phyloP scores from a whole-genome alignment of 1,140 invertebrate genomes.

The Spodoptera litura region DNA sequence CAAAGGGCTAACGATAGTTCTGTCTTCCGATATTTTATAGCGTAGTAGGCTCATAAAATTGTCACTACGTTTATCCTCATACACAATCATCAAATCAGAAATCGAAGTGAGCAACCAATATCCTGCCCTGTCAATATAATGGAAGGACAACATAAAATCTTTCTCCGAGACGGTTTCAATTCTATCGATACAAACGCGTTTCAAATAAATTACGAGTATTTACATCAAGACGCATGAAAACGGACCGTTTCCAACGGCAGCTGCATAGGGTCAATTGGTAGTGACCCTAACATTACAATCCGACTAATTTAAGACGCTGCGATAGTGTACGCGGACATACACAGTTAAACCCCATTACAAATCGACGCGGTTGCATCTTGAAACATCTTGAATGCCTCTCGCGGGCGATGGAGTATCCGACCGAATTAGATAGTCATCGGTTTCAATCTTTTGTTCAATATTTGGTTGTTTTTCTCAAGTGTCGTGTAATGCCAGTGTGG shows the following conservation, averaged over 20 bases:
- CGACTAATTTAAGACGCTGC: conserved; percentile 62
- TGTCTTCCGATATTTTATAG: too few species aligned
- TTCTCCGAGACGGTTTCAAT: neutral
- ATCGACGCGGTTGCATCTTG: conserved; percentile 34
- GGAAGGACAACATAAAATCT: neutral
- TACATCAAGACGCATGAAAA: conserved; percentile 58
- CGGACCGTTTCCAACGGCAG: conserved; percentile 69
- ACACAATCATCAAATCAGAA: neutral
- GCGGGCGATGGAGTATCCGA: conserved; percentile 27
- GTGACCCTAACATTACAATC: conserved; percentile 75
- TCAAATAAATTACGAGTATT: conserved; percentile 46
- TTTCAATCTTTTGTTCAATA: conserved; percentile 34
- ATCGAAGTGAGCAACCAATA: neutral
- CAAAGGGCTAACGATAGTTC: too few species aligned
- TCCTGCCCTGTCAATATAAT: neutral
- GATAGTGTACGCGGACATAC: conserved; percentile 15
- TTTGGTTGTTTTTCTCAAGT: conserved; percentile 30
- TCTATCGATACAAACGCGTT: conserved; percentile 27
- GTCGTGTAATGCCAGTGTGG: conserved; percentile 29
- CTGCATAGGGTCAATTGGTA: conserved; percentile 79
- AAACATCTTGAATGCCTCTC: conserved; percentile 59
- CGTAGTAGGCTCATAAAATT: too few species aligned
- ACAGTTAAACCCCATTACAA: conserved; percentile 4
- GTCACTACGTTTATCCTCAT: neutral
- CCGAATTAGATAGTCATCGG: conserved; percentile 39